Evolutionary conservation across 2,888 invertebrate genomes (phyloP), one percentile per base, ranked within the genome.

Genomic region (Diogma glabrata): DNA sequence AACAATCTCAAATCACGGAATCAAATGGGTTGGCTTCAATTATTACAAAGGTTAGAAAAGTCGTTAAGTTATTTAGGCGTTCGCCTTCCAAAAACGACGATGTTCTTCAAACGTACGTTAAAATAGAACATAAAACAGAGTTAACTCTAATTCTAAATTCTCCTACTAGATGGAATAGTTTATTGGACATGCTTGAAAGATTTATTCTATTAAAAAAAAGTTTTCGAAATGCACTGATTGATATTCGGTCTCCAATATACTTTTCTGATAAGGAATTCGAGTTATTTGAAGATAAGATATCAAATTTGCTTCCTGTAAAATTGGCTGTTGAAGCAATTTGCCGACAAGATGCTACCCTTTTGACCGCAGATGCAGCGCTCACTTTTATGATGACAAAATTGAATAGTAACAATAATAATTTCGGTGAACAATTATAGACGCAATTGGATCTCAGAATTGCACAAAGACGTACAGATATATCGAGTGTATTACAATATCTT

Each of bases 271-370:
- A 8, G 17, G 36, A 36, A 36, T 36, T 36, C 36, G 36, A 8
- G 16, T 16, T 36, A 36, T 17, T 36, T 36, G 36, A 36, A 36
- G 17, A 36, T 36, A 28, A 28, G 36, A 5, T 10, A 36, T 36
- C 36, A 10, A 36, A 36, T 36, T 36, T 8, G 36, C 36, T 36
- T 36, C 10, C 10, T 14, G 36, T 36, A 8, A 36, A 36, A 47
- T 33, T 8, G 28, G n/a, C 20, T 28, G 47, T 28, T 19, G 28
- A 30, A 47, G 47, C 33, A 28, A 28, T 26, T 19, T 47, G 47
- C 26, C 47, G 47, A 17, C 47, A 47, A 47, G 28, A 28, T 47
- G 26, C 47, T 17, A 28, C 28, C 10, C 7, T 28, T 16, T 24
- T 17, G 26, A 47, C 6, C 47, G 17, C 47, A 28, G 47, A 26